Percentiles rank a stretch among this genome's conserved stretches.
Conservation (phyloP, 2,113 vertebrate genomes). For the Nannospalax galili region DNA sequence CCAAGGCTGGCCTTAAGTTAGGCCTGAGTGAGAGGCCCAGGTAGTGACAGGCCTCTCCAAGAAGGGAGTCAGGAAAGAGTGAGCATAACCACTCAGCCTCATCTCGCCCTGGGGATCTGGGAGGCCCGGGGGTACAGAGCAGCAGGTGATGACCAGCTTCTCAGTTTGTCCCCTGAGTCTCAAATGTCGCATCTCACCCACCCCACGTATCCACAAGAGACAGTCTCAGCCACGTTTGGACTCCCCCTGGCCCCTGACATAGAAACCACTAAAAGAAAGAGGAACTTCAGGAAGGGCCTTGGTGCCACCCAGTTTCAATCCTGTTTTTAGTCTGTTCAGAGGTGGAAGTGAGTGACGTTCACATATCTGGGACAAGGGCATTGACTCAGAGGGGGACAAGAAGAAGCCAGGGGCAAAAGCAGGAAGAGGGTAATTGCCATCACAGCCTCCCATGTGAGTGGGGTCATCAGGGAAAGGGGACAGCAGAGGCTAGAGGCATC, state of each 20-base stretch:
- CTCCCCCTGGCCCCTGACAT: neutral
- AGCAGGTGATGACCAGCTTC: fast-evolving
- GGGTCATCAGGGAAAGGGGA: fast-evolving
- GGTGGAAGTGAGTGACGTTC: neutral
- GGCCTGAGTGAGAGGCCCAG: neutral
- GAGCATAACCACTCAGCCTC: neutral
- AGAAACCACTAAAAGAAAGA: slow-evolving; percentile 52
- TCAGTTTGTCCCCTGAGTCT: neutral
- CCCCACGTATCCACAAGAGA: neutral
- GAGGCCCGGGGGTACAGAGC: neutral
- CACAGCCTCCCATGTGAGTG: fast-evolving
- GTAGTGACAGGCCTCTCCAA: too few relatives aligned
- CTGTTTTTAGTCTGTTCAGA: slow-evolving; percentile 34
- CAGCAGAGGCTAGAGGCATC: neutral
- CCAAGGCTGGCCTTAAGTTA: neutral
- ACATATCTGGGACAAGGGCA: neutral
- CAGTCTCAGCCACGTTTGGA: neutral
- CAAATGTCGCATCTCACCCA: fast-evolving
- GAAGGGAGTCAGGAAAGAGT: neutral
- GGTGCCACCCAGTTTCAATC: slow-evolving; percentile 44
- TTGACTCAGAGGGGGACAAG: neutral
- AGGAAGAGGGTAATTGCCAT: too few relatives aligned
- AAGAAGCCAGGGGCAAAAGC: neutral
- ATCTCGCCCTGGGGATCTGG: neutral
- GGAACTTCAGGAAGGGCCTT: slow-evolving; percentile 45